phyloP scores from a whole-genome alignment of 2,113 vertebrate genomes.

The Columbina picui region DNA sequence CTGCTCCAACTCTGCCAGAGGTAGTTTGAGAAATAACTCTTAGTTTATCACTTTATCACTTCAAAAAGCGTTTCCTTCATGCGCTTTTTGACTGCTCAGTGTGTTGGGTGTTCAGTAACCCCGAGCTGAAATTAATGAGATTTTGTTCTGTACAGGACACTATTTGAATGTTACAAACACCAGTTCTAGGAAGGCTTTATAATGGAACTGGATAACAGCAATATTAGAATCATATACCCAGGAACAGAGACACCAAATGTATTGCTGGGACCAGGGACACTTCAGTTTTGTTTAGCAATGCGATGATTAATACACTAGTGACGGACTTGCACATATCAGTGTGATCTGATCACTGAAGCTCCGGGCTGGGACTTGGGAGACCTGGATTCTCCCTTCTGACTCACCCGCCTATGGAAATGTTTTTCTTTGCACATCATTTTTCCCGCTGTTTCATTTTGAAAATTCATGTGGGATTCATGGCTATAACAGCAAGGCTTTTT shows the following conservation, averaged over 20 bases:
- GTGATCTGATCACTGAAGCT: not conserved
- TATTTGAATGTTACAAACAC: accelerated
- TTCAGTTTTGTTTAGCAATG: not conserved
- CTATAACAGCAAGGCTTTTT: accelerated
- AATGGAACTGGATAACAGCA: accelerated
- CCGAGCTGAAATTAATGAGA: not conserved
- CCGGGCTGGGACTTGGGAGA: not conserved
- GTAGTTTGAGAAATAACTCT: not conserved
- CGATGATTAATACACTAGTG: accelerated
- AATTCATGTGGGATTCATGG: not conserved
- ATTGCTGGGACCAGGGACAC: not conserved
- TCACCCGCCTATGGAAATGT: not conserved
- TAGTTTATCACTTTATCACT: not conserved
- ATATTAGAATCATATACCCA: not conserved
- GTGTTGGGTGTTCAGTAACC: not conserved
- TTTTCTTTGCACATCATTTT: not conserved
- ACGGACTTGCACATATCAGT: accelerated
- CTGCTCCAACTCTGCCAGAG: not conserved
- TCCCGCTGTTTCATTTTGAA: not conserved
- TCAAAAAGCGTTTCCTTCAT: accelerated
- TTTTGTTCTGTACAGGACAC: not conserved
- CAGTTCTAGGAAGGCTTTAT: not conserved
- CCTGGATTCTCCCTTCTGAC: not conserved
- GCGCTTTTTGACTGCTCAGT: not conserved
- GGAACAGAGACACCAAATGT: not conserved